Conservation (phyloP, 2,113 vertebrate species). For the Scopus umbretta region DNA sequence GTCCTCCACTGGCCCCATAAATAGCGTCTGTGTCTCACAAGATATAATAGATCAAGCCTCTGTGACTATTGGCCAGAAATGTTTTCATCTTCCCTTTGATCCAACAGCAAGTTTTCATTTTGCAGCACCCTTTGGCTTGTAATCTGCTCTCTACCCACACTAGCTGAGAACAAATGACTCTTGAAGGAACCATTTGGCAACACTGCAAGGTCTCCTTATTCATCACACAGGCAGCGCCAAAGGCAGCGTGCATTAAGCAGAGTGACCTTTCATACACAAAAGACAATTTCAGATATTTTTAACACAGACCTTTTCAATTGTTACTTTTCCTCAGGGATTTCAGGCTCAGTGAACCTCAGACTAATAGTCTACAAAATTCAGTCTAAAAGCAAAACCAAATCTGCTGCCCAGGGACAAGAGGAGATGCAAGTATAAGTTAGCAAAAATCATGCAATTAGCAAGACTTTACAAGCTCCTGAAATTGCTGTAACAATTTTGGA, state of each 20-base stretch:
- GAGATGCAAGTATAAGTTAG: not conserved
- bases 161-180: not conserved
- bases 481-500: not conserved
- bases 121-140: not conserved
- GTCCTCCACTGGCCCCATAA: not conserved
- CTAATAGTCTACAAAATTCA: not conserved
- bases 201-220: not conserved
- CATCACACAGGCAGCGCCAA: not conserved
- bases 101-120: not conserved
- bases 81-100: not conserved
- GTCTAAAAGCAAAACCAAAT: not conserved
- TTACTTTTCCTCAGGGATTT: not conserved
- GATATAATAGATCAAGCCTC: not conserved
- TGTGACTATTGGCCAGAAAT: not conserved
- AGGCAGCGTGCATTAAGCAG: not conserved
- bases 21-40: not conserved
- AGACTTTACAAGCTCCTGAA: not conserved
- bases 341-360: not conserved
- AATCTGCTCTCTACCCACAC: not conserved
- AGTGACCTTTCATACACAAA: not conserved
- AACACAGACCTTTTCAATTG: not conserved
- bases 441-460: not conserved
- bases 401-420: not conserved
- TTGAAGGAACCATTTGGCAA: not conserved
- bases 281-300: not conserved